Conservation (phyloP, 1,140 invertebrate species). For the Platorchestia sp. region DNA sequence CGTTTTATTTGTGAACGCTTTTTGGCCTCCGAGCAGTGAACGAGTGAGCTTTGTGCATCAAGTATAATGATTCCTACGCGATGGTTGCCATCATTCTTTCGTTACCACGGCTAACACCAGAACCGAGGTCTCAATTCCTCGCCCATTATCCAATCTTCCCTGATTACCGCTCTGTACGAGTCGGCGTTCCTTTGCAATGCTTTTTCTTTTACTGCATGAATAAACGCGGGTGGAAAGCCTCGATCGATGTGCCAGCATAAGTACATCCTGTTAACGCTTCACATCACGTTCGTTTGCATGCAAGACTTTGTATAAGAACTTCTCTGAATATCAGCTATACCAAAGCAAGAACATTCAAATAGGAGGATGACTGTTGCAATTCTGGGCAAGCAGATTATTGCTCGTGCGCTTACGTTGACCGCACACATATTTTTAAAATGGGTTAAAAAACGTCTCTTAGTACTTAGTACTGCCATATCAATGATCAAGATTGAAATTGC, state of each 20-base stretch:
- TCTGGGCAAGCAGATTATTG: neutral
- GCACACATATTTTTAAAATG: neutral
- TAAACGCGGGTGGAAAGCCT: neutral
- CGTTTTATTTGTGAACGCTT: neutral
- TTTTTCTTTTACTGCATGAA: neutral
- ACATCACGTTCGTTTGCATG: neutral
- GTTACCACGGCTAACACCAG: neutral
- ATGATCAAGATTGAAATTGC: neutral
- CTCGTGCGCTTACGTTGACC: neutral
- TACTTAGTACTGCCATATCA: neutral
- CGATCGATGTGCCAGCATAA: conserved; percentile 15
- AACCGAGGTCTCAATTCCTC: neutral
- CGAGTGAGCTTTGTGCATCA: neutral
- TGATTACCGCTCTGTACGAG: conserved; percentile 9
- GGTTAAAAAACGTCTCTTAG: neutral
- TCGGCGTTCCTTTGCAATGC: neutral
- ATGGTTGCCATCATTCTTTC: neutral
- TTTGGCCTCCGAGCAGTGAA: neutral
- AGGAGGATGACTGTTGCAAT: neutral
- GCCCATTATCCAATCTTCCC: conserved; percentile 25
- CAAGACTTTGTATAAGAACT: too few relatives aligned
- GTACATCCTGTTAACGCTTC: neutral
- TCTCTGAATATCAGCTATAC: neutral
- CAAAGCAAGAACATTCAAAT: neutral
- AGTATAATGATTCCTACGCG: neutral